Conservation (phyloP, 1,140 invertebrate genomes). For the Anagrus nilaparvatae region DNA sequence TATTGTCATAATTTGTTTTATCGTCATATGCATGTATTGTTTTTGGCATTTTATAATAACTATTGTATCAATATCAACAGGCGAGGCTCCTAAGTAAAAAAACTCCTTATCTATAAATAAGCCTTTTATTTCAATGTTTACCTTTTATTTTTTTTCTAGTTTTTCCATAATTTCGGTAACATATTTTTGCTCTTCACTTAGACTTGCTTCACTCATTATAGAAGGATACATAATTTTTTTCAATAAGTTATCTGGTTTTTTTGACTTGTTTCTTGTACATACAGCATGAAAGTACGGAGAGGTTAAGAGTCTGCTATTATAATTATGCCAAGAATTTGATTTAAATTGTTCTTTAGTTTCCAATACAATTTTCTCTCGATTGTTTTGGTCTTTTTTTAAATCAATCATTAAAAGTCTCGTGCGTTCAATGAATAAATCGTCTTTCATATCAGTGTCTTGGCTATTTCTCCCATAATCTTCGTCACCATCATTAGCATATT, state of each 20-base stretch:
- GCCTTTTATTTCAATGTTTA: constrained; percentile 22
- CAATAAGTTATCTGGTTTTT: constrained; percentile 21
- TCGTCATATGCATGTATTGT: constrained; percentile 8
- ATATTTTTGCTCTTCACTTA: constrained; percentile 20
- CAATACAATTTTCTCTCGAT: constrained; percentile 19
- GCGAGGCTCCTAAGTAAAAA: constrained; percentile 31
- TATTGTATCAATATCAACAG: constrained; percentile 28
- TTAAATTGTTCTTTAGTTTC: constrained; percentile 23
- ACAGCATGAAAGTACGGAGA: constrained; percentile 34
- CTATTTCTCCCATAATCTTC: not conserved
- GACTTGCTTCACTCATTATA: constrained; percentile 14
- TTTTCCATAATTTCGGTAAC: constrained; percentile 27
- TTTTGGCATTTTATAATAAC: constrained; percentile 33
- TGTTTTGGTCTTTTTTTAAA: constrained; percentile 7
- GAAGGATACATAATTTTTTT: constrained; percentile 26
- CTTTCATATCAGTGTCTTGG: not conserved
- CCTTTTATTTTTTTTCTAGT: constrained; percentile 21
- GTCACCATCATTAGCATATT: not conserved
- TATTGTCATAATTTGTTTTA: constrained; percentile 11
- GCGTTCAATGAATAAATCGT: too few relatives aligned
- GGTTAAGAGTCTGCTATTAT: constrained; percentile 26
- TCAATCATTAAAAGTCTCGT: constrained; percentile 6
- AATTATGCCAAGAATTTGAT: constrained; percentile 22
- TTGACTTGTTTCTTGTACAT: constrained; percentile 20
- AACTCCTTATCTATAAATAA: constrained; percentile 31